phyloP scores from a whole-genome alignment of 2,888 invertebrate species.

The Sinopyrophorus schimmeli region DNA sequence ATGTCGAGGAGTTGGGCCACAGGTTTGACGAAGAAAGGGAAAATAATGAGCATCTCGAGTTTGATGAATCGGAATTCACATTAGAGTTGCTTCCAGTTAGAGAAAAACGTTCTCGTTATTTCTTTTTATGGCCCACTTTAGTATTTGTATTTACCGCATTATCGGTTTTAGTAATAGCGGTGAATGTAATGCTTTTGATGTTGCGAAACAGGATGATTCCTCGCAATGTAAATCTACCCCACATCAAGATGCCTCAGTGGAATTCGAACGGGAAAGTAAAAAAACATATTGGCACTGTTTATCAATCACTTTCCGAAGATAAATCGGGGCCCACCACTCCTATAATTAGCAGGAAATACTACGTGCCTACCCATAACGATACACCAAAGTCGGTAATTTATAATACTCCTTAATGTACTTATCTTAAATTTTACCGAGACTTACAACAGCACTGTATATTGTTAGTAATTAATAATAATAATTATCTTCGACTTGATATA shows the following conservation, averaged over 20 bases:
- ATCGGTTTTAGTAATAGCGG: constrained; percentile 59
- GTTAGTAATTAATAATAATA: no score
- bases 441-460: no score
- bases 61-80: background rate
- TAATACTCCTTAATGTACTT: background rate
- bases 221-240: constrained; percentile 46
- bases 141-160: constrained; percentile 63
- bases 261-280: constrained; percentile 56
- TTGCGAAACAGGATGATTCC: constrained; percentile 47
- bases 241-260: constrained; percentile 51
- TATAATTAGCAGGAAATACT: constrained; percentile 14
- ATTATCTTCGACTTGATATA: no score
- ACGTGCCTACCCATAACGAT: constrained; percentile 12
- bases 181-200: constrained; percentile 48
- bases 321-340: constrained; percentile 36
- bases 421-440: background rate
- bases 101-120: constrained; percentile 46
- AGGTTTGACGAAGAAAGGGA: constrained; percentile 14
- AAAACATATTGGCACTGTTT: constrained; percentile 75
- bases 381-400: constrained; percentile 13
- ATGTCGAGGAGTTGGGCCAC: background rate
- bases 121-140: constrained; percentile 62
- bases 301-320: constrained; percentile 78
- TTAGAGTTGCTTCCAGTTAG: constrained; percentile 24
- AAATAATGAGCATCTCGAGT: constrained; percentile 21